A percentile compares a stretch with the other conserved stretches of the same genome.
Evolutionary conservation across 2,113 vertebrate species (phyloP).

Genomic region (Ammodytes dubius): DNA sequence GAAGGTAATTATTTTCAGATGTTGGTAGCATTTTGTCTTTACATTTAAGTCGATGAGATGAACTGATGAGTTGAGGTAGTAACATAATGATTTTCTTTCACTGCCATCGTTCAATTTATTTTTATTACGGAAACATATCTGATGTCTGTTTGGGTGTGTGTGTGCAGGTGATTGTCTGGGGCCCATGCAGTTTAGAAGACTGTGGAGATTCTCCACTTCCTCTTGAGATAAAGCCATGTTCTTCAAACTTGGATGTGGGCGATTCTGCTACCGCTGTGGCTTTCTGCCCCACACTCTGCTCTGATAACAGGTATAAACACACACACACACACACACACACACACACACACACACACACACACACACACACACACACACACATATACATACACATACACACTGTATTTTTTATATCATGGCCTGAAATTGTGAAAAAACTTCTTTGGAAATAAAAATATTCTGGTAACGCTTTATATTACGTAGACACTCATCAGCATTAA

Average conservation of each 20-base stretch:
- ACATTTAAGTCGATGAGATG: neutral
- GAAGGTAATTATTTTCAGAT: constrained; percentile 87
- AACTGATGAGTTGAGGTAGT: neutral
- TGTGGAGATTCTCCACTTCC: constrained; percentile 45
- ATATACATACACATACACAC: neutral
- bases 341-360: constrained; percentile 19
- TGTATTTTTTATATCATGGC: neutral
- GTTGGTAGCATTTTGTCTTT: neutral
- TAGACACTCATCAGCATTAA: too few relatives aligned
- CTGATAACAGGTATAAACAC: constrained; percentile 84
- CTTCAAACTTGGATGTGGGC: constrained; percentile 90
- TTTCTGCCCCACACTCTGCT: constrained; percentile 84
- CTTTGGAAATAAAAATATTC: too few relatives aligned
- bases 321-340: constrained; percentile 8
- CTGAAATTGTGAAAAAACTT: too few relatives aligned
- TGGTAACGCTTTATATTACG: too few relatives aligned
- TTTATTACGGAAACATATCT: neutral
- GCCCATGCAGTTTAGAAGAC: constrained; percentile 77
- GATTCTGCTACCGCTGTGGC: constrained; percentile 93
- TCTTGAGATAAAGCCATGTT: constrained; percentile 85
- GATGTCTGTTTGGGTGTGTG: constrained; percentile 5
- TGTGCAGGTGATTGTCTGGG: constrained; percentile 94
- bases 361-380: constrained; percentile 3
- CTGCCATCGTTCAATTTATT: neutral
- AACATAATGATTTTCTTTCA: neutral